Base-by-base conservation (phyloP, 2,113 vertebrate species). In the Neolamprologus toae region DNA sequence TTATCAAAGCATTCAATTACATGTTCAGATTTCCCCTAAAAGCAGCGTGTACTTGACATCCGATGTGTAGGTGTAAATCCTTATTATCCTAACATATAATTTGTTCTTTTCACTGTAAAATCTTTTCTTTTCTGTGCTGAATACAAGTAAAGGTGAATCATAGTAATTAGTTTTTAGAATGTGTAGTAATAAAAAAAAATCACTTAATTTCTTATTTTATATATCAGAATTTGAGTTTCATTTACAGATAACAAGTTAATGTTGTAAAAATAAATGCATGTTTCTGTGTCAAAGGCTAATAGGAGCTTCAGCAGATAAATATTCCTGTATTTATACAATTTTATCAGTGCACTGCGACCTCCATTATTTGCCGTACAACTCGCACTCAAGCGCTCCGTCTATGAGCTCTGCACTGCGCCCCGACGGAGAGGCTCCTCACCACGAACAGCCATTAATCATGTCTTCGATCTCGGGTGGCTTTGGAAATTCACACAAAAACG, bases 401-500 rank as follows among this genome's bases (percentile, higher is more conserved):
- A 68, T 63, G 86, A 68, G 81, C 54, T 86, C 86, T 90, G 78
- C 89, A 89, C 87, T 45, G 86, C 84, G 86, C 87, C 92, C 89
- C 92, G 90, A 94, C 89, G 90, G 92, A 95, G 86, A 92, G 82
- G 84, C 91, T 91, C 88, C 90, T 94, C 76, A 79, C 88, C 63
- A 19, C 42, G 86, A 95, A 88, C 79, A 85, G 92, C 92, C 95
- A 96, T 96, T 95, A 96, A 95, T 96, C 95, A 95, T 93, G 92
- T 93, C 96, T 90, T 91, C 88, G 85, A 94, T 91, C 90, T 93
- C 53, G 14, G 81, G 86, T 86, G 92, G 84, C 78, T 92, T 86
- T 92, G 88, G 90, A 83, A 87, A 85, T 79, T 59, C 78, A 61
- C 9, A 87, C 51, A 33, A 59, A 80, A 40, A 61, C 2, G 71